These are phyloP conservation scores for Perizoma affinitatum DNA, from an alignment of 2,888 invertebrate species.

Conservation along the genomic window DNA sequence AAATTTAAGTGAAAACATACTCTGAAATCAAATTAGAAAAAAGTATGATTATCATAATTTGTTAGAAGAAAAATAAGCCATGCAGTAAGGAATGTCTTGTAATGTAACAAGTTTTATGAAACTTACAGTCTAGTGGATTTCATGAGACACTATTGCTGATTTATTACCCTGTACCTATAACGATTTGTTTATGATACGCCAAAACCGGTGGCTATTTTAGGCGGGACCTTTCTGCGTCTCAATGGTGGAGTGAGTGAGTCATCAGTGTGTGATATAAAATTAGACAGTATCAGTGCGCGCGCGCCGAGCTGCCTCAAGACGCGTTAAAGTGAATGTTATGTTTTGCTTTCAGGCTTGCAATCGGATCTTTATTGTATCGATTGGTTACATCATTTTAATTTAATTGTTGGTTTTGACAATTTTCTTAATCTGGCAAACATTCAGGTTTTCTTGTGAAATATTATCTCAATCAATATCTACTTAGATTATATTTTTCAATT, in stretches of 20 bases:
- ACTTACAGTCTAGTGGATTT: slow-evolving; percentile 26
- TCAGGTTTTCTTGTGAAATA: neutral
- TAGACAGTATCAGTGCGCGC: slow-evolving; percentile 58
- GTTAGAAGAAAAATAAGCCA: neutral
- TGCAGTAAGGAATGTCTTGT: slow-evolving; percentile 10
- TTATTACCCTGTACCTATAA: slow-evolving; percentile 32
- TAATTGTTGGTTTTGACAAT: neutral
- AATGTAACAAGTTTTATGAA: slow-evolving; percentile 19
- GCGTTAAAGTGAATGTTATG: slow-evolving; percentile 23
- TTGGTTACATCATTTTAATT: neutral
- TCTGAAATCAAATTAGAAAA: slow-evolving; percentile 7
- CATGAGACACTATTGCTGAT: slow-evolving; percentile 33
- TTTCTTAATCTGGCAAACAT: neutral
- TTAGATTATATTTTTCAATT: too few species aligned
- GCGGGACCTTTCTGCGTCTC: slow-evolving; percentile 65
- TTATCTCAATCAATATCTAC: too few species aligned
- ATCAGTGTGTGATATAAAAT: slow-evolving; percentile 59
- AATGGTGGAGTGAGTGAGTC: slow-evolving; percentile 70
- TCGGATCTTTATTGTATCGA: slow-evolving; percentile 27
- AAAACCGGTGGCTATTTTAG: slow-evolving; percentile 58
- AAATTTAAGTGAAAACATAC: slow-evolving; percentile 4
- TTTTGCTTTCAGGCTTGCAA: slow-evolving; percentile 21
- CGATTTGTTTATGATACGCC: slow-evolving; percentile 58
- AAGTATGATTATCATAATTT: neutral
- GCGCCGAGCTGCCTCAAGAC: slow-evolving; percentile 37